Evolutionary conservation across 2,888 invertebrate species (phyloP).

Genomic region (Oligia strigilis): DNA sequence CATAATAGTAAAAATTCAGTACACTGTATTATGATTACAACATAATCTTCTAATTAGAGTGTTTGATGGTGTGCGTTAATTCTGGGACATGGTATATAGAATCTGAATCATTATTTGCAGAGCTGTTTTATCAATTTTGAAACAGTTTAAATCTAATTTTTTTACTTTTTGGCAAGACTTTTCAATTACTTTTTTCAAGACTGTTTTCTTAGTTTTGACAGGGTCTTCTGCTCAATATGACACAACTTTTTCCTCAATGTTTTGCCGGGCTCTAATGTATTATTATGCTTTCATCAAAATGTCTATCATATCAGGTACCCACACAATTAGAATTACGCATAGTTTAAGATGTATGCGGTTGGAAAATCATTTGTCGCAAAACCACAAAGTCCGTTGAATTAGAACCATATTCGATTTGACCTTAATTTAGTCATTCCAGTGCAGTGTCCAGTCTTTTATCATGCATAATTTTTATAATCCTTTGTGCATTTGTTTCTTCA

Average conservation of each 20-base stretch:
- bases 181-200: too few relatives aligned
- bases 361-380: constrained; percentile 27
- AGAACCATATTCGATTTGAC: not conserved
- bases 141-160: not conserved
- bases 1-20: too few relatives aligned
- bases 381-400: constrained; percentile 8
- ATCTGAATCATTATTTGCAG: not conserved
- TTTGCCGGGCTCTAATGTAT: not conserved
- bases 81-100: not conserved
- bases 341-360: constrained; percentile 18
- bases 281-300: not conserved
- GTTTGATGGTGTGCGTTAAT: too few relatives aligned
- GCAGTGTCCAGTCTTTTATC: not conserved
- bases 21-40: too few relatives aligned
- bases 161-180: not conserved
- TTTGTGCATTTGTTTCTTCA: not conserved
- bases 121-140: not conserved
- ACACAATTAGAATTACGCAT: not conserved
- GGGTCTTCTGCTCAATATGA: not conserved
- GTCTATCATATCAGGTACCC: not conserved
- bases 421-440: constrained; percentile 15
- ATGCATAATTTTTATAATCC: not conserved
- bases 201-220: not conserved
- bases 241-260: not conserved
- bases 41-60: too few relatives aligned